Evolutionary conservation across 2,797 vertebrate genomes (phyloP), one percentile per base, ranked within the genome.

Genomic region (Epinephelus awoara): DNA sequence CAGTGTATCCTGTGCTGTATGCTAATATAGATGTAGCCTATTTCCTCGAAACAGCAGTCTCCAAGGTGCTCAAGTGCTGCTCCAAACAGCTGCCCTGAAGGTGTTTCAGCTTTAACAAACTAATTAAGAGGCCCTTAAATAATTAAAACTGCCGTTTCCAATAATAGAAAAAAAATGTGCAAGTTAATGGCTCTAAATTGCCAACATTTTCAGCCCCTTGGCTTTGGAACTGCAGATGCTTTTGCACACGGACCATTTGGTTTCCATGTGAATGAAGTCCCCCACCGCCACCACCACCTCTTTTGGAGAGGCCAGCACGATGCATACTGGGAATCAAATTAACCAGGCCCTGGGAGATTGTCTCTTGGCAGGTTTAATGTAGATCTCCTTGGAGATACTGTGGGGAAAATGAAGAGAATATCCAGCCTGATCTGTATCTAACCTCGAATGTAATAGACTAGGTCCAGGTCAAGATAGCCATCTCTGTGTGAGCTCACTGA

Each of bases 361-460:
- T 82, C 83, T 85, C 76, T 79, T 78, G 57, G 83, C 79, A 85
- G 83, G 72, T 88, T 85, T 85, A 84, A 85, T 80, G 86, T 62
- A 87, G 91, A 92, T 93, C 79, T 89, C 81, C 75, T 86, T 83
- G 85, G 79, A 76, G 91, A 93, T 92, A 92, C 29, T 65, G 66
- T 23, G 19, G 66, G 73, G 70, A 86, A 92, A 93, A 89, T 85
- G 77, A 89, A 87, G 84, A 77, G 77, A 88, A 83, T 89, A 87
- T 83, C 77, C 77, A 72, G 58, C 66, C 77, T 42, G 90, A 93
- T 94, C 84, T 57, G 79, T 93, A 91, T 93, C 91, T 90, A 80
- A 80, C 86, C 88, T 85, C 62, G 0, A 82, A 87, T 90, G 90
- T 88, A 93, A 91, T 91, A 80, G 91, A 92, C 89, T 85, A 86